A percentile compares a stretch with the other conserved stretches of the same genome.
These are phyloP conservation scores for Nycticryphes semicollaris DNA, from an alignment of 2,113 vertebrate genomes.

Conservation along the genomic window DNA sequence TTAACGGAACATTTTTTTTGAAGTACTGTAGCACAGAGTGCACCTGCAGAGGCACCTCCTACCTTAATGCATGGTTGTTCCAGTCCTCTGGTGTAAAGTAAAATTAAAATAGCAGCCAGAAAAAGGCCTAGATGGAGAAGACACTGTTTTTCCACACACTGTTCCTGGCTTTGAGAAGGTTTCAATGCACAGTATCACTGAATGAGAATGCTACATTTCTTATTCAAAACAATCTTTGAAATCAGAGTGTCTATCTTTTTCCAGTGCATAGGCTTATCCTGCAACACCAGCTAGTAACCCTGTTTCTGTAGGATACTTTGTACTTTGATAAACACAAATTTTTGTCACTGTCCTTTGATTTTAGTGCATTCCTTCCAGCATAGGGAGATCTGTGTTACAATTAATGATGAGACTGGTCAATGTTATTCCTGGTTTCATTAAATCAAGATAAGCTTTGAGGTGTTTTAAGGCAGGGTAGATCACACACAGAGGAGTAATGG, in stretches of 20 bases:
- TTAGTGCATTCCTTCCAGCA: not conserved
- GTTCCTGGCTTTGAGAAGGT: not conserved
- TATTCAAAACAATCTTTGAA: not conserved
- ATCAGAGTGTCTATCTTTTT: not conserved
- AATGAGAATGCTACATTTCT: not conserved
- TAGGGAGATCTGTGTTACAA: not conserved
- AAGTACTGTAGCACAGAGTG: not conserved
- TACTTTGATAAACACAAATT: not conserved
- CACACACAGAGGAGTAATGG: not conserved
- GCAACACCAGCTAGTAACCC: not conserved
- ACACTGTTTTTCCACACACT: not conserved
- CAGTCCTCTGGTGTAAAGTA: not conserved
- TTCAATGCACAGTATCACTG: not conserved
- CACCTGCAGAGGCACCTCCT: not conserved
- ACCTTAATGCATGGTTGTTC: not conserved
- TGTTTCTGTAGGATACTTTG: not conserved
- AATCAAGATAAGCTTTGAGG: not conserved
- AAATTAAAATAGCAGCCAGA: constrained; percentile 9
- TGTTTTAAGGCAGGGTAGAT: not conserved
- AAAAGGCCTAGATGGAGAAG: not conserved
- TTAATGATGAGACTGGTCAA: not conserved
- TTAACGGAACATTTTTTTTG: not conserved
- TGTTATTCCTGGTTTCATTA: not conserved
- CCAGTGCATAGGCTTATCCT: not conserved
- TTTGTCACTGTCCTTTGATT: not conserved